A percentile compares a stretch with the other conserved stretches of the same genome.
These are phyloP conservation scores for Andrena haemorrhoa DNA, from an alignment of 2,888 invertebrate species.

Conservation along the genomic window DNA sequence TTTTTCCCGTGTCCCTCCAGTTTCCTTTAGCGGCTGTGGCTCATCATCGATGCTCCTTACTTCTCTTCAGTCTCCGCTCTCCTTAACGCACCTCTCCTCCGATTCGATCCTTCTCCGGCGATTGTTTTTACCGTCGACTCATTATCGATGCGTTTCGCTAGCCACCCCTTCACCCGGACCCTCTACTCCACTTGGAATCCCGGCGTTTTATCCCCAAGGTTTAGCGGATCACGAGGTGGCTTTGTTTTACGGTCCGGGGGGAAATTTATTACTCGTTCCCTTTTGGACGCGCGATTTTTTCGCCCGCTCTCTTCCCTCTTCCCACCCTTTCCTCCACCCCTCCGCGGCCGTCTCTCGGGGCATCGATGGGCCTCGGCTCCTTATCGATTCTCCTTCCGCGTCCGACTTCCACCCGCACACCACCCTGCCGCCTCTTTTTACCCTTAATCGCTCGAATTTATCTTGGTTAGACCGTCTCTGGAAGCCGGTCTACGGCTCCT, in stretches of 20 bases:
- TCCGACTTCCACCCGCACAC: slow-evolving; percentile 38
- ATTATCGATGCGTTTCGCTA: slow-evolving; percentile 53
- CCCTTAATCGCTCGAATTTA: slow-evolving; percentile 78
- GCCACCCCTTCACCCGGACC: slow-evolving; percentile 7
- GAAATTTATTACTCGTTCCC: slow-evolving; percentile 58
- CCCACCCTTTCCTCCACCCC: not conserved
- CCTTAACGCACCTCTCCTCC: not conserved
- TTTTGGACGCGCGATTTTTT: slow-evolving; percentile 43
- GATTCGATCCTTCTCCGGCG: slow-evolving; percentile 24
- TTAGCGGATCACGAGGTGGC: slow-evolving; percentile 50
- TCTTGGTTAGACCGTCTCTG: slow-evolving; percentile 73
- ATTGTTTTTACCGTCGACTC: slow-evolving; percentile 55
- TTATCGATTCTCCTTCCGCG: slow-evolving; percentile 51
- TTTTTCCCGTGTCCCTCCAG: slow-evolving; percentile 1
- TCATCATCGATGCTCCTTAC: slow-evolving; percentile 43
- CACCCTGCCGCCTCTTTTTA: slow-evolving; percentile 55
- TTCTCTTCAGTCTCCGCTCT: not conserved
- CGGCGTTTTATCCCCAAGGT: slow-evolving; percentile 50
- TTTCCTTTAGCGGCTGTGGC: slow-evolving; percentile 28
- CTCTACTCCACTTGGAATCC: not conserved
- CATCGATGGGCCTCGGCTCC: slow-evolving; percentile 43
- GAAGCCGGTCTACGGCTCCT: slow-evolving; percentile 25
- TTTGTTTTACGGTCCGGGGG: slow-evolving; percentile 50
- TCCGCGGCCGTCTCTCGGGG: not conserved
- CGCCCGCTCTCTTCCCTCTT: slow-evolving; percentile 13